These are phyloP conservation scores for Ammodytes dubius DNA, from an alignment of 2,113 vertebrate genomes.

Conservation along the genomic window DNA sequence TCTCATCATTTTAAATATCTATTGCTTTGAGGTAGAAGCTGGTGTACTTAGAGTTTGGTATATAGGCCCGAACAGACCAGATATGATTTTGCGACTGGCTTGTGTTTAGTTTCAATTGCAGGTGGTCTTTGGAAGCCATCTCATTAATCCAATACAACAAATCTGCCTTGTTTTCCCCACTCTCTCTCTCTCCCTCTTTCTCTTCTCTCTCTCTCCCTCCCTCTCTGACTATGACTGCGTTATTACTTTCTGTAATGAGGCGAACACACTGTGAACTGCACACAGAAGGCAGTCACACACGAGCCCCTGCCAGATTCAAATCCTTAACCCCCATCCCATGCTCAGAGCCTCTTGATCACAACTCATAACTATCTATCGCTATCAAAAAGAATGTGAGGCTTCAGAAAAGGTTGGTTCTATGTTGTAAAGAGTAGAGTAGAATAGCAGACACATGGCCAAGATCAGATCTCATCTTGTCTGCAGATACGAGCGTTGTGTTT, in stretches of 20 bases:
- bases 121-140: constrained; percentile 82
- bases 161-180: constrained; percentile 81
- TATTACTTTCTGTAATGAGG: constrained; percentile 85
- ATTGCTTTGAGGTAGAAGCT: constrained; percentile 52
- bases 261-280: constrained; percentile 76
- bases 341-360: constrained; percentile 58
- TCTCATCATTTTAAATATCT: constrained; percentile 52
- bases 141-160: constrained; percentile 85
- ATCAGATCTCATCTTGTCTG: constrained; percentile 1
- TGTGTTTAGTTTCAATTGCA: constrained; percentile 80
- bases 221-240: constrained; percentile 83
- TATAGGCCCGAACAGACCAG: constrained; percentile 41
- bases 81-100: constrained; percentile 58
- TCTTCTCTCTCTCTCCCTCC: constrained; percentile 73
- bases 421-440: background rate
- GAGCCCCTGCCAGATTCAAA: constrained; percentile 49
- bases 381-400: constrained; percentile 35
- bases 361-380: constrained; percentile 37
- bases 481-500: background rate
- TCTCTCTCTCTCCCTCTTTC: constrained; percentile 73
- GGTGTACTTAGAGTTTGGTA: constrained; percentile 49
- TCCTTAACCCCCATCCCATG: background rate
- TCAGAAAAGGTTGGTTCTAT: constrained; percentile 38
- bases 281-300: constrained; percentile 62
- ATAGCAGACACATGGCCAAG: background rate